Base-by-base conservation (phyloP, 2,888 invertebrate species). In the Netelia melanura region DNA sequence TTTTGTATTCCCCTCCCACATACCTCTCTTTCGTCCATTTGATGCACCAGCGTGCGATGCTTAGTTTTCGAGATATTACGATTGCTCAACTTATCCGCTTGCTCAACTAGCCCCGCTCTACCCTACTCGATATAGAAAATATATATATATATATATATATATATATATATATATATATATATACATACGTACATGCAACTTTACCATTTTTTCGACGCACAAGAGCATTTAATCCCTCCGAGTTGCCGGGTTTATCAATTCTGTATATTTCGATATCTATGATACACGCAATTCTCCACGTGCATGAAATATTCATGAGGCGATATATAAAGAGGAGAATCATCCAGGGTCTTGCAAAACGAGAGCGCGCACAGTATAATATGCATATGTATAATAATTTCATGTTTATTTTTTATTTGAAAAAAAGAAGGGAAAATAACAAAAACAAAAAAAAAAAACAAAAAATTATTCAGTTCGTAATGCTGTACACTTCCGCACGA, bases 221-320 rank as follows among this genome's bases (percentile, higher is more conserved):
- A 76, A 61, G 48, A 58, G 65, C 70, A 82, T 77, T 82, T 76
- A 76, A 82, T 82, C 70, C 65, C 64, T 71, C 70, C 76, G 76
- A 77, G 68, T 75, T 76, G 54, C 43, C 62, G 25, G 58, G 44
- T 77, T 68, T 68, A 44, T n/a, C 58, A 61, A 23, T 23, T 25
- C 14, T 44, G n/a, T 48, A 23, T 38, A 81, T 52, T 62, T 25
- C 25, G 10, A 30, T 64, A 21, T 76, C 11, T 48, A 65, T n/a
- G 64, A 71, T 71, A 71, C 52, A 76, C 76, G 48, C 76, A 38
- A 77, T 64, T 43, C 43, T n/a, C 52, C 48, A 64, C 65, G n/a
- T n/a, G 48, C 44, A 82, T 76, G 76, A 82, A 82, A 77, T 76
- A 82, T 77, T 77, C 76, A 82, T 82, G 71, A 62, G 70, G 76